These are phyloP conservation scores for Australoheros facetus DNA, from an alignment of 2,797 vertebrate species.

Conservation along the genomic window DNA sequence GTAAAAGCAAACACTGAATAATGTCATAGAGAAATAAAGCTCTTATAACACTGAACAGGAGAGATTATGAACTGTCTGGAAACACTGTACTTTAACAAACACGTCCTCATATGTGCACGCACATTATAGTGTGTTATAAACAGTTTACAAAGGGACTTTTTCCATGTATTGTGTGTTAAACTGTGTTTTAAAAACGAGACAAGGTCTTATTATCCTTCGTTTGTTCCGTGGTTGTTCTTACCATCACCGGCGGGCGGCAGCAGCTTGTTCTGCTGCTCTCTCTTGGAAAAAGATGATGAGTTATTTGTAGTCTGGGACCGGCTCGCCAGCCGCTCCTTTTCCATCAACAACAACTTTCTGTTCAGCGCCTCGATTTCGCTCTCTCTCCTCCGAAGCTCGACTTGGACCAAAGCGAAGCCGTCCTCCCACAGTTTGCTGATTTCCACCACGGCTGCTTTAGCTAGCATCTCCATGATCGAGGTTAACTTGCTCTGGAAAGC, in stretches of 20 bases:
- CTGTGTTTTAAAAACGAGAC: not conserved
- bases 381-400: conserved; percentile 76
- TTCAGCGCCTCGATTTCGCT: conserved; percentile 74
- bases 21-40: not conserved
- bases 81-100: not conserved
- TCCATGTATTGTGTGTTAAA: not conserved
- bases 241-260: conserved; percentile 55
- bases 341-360: conserved; percentile 65
- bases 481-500: conserved; percentile 78
- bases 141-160: not conserved
- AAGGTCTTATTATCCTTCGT: not conserved
- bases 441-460: conserved; percentile 78
- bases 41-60: not conserved
- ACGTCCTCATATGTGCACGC: not conserved
- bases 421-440: conserved; percentile 81
- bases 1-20: no score
- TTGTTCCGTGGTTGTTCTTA: conserved; percentile 14
- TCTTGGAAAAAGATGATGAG: conserved; percentile 49
- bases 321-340: conserved; percentile 59
- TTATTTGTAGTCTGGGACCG: conserved; percentile 24
- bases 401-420: conserved; percentile 69
- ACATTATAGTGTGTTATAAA: not conserved
- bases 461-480: conserved; percentile 79
- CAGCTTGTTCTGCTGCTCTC: conserved; percentile 49
- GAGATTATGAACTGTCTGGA: not conserved